Percentiles rank a stretch among this genome's conserved stretches.
Conservation (phyloP, 1,140 invertebrate species). For the Orchesella cincta region DNA sequence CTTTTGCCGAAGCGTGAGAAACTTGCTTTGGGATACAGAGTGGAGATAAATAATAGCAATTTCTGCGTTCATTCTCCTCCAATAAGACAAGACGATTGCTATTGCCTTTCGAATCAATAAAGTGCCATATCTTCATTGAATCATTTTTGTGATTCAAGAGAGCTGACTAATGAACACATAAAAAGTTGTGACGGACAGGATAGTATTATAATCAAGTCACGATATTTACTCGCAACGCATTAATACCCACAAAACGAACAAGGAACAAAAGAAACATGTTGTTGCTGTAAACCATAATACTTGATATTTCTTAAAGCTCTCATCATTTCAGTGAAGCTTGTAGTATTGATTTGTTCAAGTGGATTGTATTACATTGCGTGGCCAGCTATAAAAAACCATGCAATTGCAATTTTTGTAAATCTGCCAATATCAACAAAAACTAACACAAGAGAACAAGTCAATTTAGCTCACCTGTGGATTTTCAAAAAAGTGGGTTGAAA, state of each 20-base stretch:
- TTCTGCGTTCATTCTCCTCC: too few species aligned
- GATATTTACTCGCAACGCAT: neutral
- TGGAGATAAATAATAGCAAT: too few species aligned
- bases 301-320: too few species aligned
- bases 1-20: too few species aligned
- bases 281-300: neutral
- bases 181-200: slow-evolving; percentile 18
- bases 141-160: neutral
- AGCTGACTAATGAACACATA: slow-evolving; percentile 26
- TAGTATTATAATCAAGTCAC: slow-evolving; percentile 24
- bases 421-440: too few species aligned
- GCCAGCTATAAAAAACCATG: too few species aligned
- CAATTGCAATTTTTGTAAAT: too few species aligned
- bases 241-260: neutral
- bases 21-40: too few species aligned
- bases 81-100: too few species aligned
- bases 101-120: neutral
- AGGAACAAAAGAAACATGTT: too few species aligned
- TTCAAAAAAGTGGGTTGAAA: slow-evolving; percentile 18
- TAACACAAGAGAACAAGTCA: neutral
- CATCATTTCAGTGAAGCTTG: neutral
- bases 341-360: too few species aligned
- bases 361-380: neutral
- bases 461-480: slow-evolving; percentile 5
- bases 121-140: neutral